Percentiles rank a stretch among this genome's conserved stretches.
phyloP scores from a whole-genome alignment of 2,113 vertebrate species.

The Pampusana beccarii region DNA sequence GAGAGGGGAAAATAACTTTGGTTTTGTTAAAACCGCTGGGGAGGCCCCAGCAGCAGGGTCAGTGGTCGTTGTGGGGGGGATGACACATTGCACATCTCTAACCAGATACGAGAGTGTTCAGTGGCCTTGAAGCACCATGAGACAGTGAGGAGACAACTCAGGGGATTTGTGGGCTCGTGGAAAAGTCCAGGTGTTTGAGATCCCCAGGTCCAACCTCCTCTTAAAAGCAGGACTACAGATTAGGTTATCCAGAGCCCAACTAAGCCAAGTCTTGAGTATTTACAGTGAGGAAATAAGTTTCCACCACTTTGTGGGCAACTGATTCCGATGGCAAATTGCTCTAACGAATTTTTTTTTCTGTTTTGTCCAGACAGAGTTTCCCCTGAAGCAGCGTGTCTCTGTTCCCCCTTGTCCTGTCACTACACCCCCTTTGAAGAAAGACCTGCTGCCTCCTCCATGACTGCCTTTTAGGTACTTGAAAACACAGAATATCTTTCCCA shows the following conservation, averaged over 20 bases:
- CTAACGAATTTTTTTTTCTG: background rate
- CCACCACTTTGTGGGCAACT: background rate
- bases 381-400: background rate
- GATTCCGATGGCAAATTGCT: background rate
- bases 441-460: fast-evolving
- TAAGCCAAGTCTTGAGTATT: background rate
- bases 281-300: background rate
- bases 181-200: fast-evolving
- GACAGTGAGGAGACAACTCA: fast-evolving
- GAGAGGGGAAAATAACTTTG: fast-evolving
- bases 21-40: fast-evolving
- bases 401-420: background rate
- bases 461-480: background rate
- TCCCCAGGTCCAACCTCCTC: background rate
- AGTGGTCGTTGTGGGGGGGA: fast-evolving
- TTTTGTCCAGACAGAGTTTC: background rate
- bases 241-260: background rate
- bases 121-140: background rate
- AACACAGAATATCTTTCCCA: background rate
- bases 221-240: background rate
- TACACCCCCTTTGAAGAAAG: background rate
- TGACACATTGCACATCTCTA: fast-evolving
- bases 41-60: background rate
- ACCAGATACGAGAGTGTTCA: background rate
- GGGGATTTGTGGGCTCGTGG: background rate